phyloP scores from a whole-genome alignment of 2,113 vertebrate species.

The Ariopsis seemanni region DNA sequence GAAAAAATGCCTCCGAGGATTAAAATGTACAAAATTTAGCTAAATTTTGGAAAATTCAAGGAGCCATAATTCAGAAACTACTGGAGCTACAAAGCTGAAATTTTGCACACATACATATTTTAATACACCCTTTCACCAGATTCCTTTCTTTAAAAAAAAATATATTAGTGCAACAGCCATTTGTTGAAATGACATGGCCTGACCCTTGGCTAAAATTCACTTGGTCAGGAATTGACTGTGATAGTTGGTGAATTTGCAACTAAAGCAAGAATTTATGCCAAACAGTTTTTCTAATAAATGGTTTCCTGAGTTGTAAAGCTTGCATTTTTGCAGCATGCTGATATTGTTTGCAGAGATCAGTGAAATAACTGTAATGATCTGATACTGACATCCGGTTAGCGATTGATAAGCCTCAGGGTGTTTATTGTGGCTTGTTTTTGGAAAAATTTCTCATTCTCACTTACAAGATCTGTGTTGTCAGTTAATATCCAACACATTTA shows the following conservation, averaged over 20 bases:
- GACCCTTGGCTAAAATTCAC: not conserved
- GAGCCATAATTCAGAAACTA: no score
- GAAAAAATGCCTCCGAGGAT: no score
- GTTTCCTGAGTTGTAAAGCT: not conserved
- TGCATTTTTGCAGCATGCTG: not conserved
- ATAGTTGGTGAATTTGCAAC: not conserved
- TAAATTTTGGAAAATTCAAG: no score
- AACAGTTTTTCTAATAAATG: not conserved
- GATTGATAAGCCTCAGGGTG: not conserved
- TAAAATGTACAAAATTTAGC: no score
- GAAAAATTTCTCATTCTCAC: not conserved
- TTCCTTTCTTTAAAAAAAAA: no score
- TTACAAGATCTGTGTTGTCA: not conserved
- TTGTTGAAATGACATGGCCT: no score
- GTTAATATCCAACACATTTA: not conserved
- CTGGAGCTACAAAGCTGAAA: no score
- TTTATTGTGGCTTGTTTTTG: not conserved
- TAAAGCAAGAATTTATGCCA: not conserved
- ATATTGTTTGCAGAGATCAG: not conserved
- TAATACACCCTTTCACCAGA: no score
- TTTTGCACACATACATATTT: no score
- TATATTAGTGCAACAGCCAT: no score
- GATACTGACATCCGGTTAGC: not conserved
- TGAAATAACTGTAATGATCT: not conserved
- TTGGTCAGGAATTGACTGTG: not conserved